Percentiles rank a stretch among this genome's conserved stretches.
Evolutionary conservation across 2,797 vertebrate genomes (phyloP).

Genomic region (Paedocypris micromegethes): DNA sequence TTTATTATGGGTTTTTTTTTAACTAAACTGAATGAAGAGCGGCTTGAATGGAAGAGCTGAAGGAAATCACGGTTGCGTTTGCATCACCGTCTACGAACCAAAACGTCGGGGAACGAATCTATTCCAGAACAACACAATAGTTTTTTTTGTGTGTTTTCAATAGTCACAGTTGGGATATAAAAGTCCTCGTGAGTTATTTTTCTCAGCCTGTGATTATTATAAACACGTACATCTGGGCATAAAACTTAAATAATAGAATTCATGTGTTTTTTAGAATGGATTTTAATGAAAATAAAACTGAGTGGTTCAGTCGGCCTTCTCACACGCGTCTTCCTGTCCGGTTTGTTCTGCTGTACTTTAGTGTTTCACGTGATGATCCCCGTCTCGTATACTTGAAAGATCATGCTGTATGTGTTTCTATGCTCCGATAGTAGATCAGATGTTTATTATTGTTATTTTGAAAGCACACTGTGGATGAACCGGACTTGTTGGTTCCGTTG

Average conservation of each 20-base stretch:
- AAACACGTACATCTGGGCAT: too few species aligned
- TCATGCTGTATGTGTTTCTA: conserved; percentile 24
- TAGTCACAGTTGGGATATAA: too few species aligned
- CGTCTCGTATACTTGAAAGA: conserved; percentile 28
- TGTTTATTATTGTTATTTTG: conserved; percentile 25
- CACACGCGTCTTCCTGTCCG: neutral
- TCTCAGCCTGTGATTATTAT: too few species aligned
- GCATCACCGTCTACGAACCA: too few species aligned
- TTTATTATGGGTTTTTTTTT: neutral
- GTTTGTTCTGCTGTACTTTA: conserved; percentile 32
- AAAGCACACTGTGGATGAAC: conserved; percentile 28
- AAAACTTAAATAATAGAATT: too few species aligned
- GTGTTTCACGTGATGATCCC: conserved; percentile 23
- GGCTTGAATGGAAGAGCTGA: neutral
- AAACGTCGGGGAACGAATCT: too few species aligned
- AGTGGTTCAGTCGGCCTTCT: neutral
- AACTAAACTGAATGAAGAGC: conserved; percentile 3
- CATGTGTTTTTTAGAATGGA: too few species aligned
- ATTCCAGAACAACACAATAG: too few species aligned
- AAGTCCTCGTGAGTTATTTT: too few species aligned
- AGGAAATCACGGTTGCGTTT: neutral
- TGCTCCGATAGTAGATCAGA: conserved; percentile 17
- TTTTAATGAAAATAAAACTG: neutral
- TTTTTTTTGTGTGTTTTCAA: too few species aligned
- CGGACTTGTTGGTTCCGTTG: too few species aligned